Conservation (phyloP, 2,113 vertebrate genomes). For the Protobothrops flavoviridis region DNA sequence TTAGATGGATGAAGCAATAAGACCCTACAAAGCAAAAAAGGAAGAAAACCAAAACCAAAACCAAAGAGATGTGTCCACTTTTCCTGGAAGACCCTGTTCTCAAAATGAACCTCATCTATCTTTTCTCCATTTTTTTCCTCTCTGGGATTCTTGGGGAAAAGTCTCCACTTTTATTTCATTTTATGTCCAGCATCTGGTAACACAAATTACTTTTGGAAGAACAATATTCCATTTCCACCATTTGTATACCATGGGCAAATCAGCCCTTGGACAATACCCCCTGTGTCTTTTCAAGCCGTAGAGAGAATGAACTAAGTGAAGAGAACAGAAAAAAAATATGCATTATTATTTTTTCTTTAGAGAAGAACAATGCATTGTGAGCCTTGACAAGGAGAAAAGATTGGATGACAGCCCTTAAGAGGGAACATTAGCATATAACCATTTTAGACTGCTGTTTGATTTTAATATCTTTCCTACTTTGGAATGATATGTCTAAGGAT, state of each 20-base stretch:
- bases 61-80: not conserved
- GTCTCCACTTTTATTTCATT: not conserved
- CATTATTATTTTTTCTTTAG: not conserved
- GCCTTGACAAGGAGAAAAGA: not conserved
- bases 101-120: not conserved
- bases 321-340: not conserved
- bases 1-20: not conserved
- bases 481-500: not conserved
- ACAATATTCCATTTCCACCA: not conserved
- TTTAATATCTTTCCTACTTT: slow-evolving; percentile 1
- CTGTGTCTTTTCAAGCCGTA: not conserved
- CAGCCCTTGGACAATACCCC: not conserved
- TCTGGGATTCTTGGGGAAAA: not conserved
- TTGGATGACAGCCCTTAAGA: not conserved
- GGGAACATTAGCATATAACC: not conserved
- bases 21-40: not conserved
- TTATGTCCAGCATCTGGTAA: not conserved
- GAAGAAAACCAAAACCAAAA: not conserved
- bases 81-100: not conserved
- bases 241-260: not conserved
- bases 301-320: not conserved
- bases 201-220: not conserved
- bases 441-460: not conserved
- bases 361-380: no score
- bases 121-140: not conserved